Evolutionary conservation across 2,888 invertebrate species (phyloP).

Genomic region (Sminthurinus aureus): DNA sequence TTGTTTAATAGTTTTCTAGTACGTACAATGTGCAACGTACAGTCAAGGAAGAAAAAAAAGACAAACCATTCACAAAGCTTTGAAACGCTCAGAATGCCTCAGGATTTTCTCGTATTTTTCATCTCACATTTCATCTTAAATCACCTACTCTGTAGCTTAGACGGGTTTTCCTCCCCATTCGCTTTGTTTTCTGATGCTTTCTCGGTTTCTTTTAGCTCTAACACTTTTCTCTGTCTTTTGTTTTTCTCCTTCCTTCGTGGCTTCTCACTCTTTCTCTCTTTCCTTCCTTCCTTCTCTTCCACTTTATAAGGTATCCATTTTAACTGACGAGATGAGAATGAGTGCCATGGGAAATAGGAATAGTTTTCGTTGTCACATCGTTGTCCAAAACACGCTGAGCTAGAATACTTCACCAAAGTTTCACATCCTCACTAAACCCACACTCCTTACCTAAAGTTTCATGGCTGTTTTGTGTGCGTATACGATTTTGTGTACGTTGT

Average conservation of each 20-base stretch:
- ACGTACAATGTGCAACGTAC: no score
- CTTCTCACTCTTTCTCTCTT: slow-evolving; percentile 9
- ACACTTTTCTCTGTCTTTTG: background rate
- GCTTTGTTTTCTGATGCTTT: background rate
- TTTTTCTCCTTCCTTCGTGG: background rate
- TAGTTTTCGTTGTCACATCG: slow-evolving; percentile 21
- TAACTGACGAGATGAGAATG: slow-evolving; percentile 24
- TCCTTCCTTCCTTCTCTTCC: background rate
- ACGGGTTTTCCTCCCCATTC: background rate
- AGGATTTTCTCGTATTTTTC: background rate
- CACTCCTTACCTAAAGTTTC: background rate
- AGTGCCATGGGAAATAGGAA: slow-evolving; percentile 31
- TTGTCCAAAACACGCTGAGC: background rate
- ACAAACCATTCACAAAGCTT: background rate
- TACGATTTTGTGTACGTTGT: background rate
- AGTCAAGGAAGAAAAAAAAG: background rate
- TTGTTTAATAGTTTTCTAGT: background rate
- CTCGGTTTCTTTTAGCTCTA: background rate
- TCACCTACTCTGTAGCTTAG: background rate
- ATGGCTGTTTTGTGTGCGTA: background rate
- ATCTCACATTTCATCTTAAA: background rate
- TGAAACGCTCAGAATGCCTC: background rate
- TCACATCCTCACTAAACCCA: background rate
- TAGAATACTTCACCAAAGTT: background rate
- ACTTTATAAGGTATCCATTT: background rate